These are phyloP conservation scores for Philopotamus ludificatus DNA, from an alignment of 1,140 invertebrate species.

Conservation along the genomic window DNA sequence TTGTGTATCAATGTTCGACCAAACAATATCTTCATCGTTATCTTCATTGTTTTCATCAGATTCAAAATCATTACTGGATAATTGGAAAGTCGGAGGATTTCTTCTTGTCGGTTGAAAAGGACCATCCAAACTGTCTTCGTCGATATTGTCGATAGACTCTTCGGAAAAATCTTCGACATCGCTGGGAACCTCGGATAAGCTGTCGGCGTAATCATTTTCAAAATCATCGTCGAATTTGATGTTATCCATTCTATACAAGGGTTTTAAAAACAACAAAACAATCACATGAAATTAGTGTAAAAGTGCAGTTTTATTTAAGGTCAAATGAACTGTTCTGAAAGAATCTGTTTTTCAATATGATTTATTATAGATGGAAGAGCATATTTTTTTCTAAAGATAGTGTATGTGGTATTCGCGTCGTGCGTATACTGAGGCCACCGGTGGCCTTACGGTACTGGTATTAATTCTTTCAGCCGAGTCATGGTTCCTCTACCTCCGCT, in stretches of 20 bases:
- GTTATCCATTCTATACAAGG: slow-evolving; percentile 7
- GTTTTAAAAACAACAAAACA: background rate
- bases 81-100: slow-evolving; percentile 1
- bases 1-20: slow-evolving; percentile 8
- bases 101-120: slow-evolving; percentile 11
- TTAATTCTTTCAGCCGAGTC: no score
- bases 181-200: slow-evolving; percentile 5
- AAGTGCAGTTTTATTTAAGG: no score
- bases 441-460: no score
- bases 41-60: slow-evolving; percentile 4
- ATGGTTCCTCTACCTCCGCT: no score
- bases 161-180: background rate
- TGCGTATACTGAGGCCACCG: no score
- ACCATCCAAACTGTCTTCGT: background rate
- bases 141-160: background rate
- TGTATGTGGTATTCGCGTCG: no score
- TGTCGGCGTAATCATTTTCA: slow-evolving; percentile 7
- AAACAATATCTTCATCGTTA: background rate
- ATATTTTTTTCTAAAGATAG: no score
- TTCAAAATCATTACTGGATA: background rate
- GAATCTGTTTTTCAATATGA: no score
- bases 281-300: no score
- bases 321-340: no score
- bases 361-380: no score
- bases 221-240: background rate